Evolutionary conservation across 2,888 invertebrate species (phyloP), one percentile per base, ranked within the genome.

Genomic region (Beris morrisii): DNA sequence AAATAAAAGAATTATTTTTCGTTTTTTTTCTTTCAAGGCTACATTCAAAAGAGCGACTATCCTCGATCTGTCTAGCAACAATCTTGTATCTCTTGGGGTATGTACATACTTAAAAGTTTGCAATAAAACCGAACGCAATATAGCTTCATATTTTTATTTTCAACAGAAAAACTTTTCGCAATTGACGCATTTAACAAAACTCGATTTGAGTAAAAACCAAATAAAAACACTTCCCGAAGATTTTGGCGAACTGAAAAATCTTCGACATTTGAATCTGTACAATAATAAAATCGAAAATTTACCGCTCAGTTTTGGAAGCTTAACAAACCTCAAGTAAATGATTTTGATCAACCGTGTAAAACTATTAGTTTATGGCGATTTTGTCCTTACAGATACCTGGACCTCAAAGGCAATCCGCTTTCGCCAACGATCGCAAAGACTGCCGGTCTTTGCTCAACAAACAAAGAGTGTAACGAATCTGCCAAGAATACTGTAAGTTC

Each of bases 371-470:
- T 43, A 12, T 4, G 38, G 38, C 52, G 38, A 32, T 15, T 28
- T 56, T 50, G 11, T 57, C 46, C 12, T 50, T 55, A 43, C 54
- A 85, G 84, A 74, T 92, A 91, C 87, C 80, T 93, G 68, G 93
- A 93, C 81, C 79, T 93, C 64, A 92, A 91, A 75, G 88, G 88
- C 71, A 93, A 93, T 79, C 91, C 90, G 0, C 78, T 93, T 58
- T 84, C 87, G 28, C 84, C 86, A 4, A 83, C 85, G 28, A 82
- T 92, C 69, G 84, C 84, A 43, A 85, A 85, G 75, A 83, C 88
- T 53, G 90, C 90, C 28, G 92, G 92, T 6, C 87, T 87, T 67
- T 92, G 92, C 75, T 83, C 87, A 68, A 88, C 90, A 73, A 83
- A 84, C 44, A 84, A 83, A 69, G 88, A 91, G 75, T 93, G 92